Base-by-base conservation (phyloP, 2,888 invertebrate genomes). In the Cheilosia impressa region DNA sequence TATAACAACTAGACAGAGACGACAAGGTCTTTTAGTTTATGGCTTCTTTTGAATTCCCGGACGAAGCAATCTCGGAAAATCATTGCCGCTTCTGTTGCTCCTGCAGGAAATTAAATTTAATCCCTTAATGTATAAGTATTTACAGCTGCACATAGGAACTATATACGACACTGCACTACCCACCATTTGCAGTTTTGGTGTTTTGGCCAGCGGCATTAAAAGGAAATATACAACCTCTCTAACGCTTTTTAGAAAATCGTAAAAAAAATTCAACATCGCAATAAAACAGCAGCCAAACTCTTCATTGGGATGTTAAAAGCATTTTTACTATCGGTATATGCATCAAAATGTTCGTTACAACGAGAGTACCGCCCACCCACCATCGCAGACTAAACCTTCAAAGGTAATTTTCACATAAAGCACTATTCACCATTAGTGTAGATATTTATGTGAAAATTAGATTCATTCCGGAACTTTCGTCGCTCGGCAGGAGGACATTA, bases 261-360 rank as follows among this genome's bases (percentile, higher is more conserved):
- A 81, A 85, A 79, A 84, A 63, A 71, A 81, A 80, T 80, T 80
- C 66, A 80, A 66, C 80, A 85, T 79, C 80, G 84, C 68, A 85
- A 81, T 85, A 85, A 85, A 85, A 85, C 58, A 41, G 69, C 13
- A 66, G 62, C 47, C 62, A 57, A 75, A 76, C 71, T 72, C 81
- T 81, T 80, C 71, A 72, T 71, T 68, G 76, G 65, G 68, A 72
- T 72, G 85, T 85, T 81, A 85, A 85, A 85, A 85, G 85, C 85
- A 85, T 85, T 85, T 85, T 85, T 85, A 85, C 76, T 85, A 85
- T 81, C 85, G 66, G 53, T 81, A 77, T 85, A 81, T 85, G 81
- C 85, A 77, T 81, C 84, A 75, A 75, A 75, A 60, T 53, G 69
- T 71, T 65, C 34, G 75, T 57, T 68, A 50, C 50, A 52, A 1